Evolutionary conservation across 2,888 invertebrate genomes (phyloP).

Genomic region (Abscondita cerata): DNA sequence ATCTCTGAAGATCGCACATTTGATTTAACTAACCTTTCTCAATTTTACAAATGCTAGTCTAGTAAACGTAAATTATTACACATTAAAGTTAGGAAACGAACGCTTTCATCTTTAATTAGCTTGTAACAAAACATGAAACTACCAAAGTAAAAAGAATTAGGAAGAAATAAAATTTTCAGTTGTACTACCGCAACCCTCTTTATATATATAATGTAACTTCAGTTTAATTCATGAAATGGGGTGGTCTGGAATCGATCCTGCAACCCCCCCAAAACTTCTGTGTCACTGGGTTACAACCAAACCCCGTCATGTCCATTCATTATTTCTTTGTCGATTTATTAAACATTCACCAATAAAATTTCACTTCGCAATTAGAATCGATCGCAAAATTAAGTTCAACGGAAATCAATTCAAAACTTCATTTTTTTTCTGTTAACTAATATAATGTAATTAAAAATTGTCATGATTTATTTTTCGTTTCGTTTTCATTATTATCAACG

Average conservation of each 20-base stretch:
- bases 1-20: neutral
- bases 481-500: slow-evolving; percentile 1
- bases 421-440: neutral
- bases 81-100: too few species aligned
- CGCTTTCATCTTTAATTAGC: too few species aligned
- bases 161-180: too few species aligned
- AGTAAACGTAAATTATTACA: slow-evolving; percentile 4
- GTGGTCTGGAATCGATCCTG: slow-evolving; percentile 30
- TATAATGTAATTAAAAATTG: slow-evolving; percentile 1
- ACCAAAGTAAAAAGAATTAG: too few species aligned
- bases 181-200: too few species aligned
- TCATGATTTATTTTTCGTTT: neutral
- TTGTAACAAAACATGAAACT: too few species aligned
- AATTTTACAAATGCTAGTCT: slow-evolving; percentile 2
- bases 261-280: slow-evolving; percentile 26
- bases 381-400: neutral
- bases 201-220: slow-evolving; percentile 11
- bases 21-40: slow-evolving; percentile 5
- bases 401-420: neutral
- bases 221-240: slow-evolving; percentile 28
- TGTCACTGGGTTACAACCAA: slow-evolving; percentile 33
- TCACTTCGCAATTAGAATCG: neutral
- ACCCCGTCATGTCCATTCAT: slow-evolving; percentile 31
- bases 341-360: neutral
- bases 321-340: slow-evolving; percentile 25